A percentile compares a stretch with the other conserved stretches of the same genome.
phyloP scores from a whole-genome alignment of 1,140 invertebrate species.

The Micrasema minimum region DNA sequence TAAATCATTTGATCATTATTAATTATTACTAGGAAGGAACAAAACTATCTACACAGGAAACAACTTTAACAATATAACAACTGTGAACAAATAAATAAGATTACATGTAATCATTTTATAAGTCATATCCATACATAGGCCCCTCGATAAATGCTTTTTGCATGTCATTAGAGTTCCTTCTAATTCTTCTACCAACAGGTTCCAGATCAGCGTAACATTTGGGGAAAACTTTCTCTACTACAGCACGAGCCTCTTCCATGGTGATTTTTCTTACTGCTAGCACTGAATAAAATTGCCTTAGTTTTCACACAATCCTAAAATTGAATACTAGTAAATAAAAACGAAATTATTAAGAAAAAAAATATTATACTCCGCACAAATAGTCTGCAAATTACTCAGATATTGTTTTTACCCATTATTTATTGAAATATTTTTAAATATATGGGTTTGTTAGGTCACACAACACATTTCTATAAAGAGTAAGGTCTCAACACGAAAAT shows the following conservation, averaged over 20 bases:
- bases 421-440: too few species aligned
- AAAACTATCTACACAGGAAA: neutral
- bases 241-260: slow-evolving; percentile 75
- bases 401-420: too few species aligned
- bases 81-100: neutral
- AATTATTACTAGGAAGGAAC: neutral
- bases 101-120: neutral
- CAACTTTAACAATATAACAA: neutral
- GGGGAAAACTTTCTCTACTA: slow-evolving; percentile 89
- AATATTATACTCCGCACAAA: too few species aligned
- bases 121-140: slow-evolving; percentile 83
- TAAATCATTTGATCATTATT: neutral
- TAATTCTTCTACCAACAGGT: slow-evolving; percentile 86
- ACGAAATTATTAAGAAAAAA: too few species aligned
- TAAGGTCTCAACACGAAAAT: too few species aligned
- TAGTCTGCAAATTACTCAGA: too few species aligned
- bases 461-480: too few species aligned
- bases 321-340: slow-evolving; percentile 25
- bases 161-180: slow-evolving; percentile 82
- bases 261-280: slow-evolving; percentile 82
- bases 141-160: slow-evolving; percentile 81
- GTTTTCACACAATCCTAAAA: slow-evolving; percentile 89
- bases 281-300: slow-evolving; percentile 86
- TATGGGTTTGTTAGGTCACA: too few species aligned
- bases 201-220: slow-evolving; percentile 95